Evolutionary conservation across 2,888 invertebrate genomes (phyloP).

Genomic region (Graphium colonna): DNA sequence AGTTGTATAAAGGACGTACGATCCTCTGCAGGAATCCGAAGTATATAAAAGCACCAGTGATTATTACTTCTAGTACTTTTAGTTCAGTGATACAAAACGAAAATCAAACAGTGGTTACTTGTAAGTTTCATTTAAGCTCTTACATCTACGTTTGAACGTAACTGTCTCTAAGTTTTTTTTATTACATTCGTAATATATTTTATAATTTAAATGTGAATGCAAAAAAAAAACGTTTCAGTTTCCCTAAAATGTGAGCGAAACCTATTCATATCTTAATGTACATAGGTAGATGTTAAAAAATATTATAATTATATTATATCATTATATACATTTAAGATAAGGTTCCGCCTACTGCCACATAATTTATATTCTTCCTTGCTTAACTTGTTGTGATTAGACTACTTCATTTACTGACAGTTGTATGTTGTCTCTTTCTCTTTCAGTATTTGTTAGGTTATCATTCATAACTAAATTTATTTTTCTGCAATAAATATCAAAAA

Average conservation of each 20-base stretch:
- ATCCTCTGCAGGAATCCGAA: too few relatives aligned
- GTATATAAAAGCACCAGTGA: too few relatives aligned
- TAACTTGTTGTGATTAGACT: too few relatives aligned
- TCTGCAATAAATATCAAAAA: slow-evolving; percentile 23
- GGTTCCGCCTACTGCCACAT: background rate
- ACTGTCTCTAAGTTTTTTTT: background rate
- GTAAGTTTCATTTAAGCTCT: slow-evolving; percentile 3
- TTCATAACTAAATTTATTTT: background rate
- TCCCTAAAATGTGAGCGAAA: too few relatives aligned
- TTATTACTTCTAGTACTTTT: too few relatives aligned
- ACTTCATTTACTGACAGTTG: background rate
- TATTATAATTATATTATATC: too few relatives aligned
- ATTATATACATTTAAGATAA: too few relatives aligned
- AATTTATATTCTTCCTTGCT: too few relatives aligned
- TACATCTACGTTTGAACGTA: slow-evolving; percentile 1
- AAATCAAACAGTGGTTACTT: slow-evolving; percentile 3
- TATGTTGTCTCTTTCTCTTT: slow-evolving; percentile 1
- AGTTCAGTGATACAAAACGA: background rate
- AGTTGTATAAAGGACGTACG: slow-evolving; percentile 3
- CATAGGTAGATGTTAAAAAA: too few relatives aligned
- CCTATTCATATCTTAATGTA: too few relatives aligned
- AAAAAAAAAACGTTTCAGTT: too few relatives aligned
- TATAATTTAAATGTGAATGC: too few relatives aligned
- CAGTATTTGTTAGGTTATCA: slow-evolving; percentile 6
- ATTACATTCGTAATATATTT: background rate